Evolutionary conservation across 2,113 vertebrate species (phyloP).

Genomic region (Halcyon senegalensis): DNA sequence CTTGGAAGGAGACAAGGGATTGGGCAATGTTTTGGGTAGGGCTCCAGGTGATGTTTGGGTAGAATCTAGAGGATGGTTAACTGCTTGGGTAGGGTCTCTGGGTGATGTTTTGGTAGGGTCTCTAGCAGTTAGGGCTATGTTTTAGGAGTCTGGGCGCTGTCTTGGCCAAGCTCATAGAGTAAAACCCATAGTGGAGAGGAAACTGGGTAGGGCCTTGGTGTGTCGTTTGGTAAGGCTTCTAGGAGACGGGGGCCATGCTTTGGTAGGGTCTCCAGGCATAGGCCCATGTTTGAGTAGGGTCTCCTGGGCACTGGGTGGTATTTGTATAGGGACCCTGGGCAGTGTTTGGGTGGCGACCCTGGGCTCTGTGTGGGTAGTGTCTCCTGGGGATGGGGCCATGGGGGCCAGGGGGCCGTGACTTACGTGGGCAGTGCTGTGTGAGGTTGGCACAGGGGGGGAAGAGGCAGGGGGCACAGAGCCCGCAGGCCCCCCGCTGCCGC

Average conservation of each 20-base stretch:
- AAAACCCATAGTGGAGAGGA: neutral
- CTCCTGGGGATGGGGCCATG: neutral
- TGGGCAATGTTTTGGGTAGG: neutral
- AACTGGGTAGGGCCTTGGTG: neutral
- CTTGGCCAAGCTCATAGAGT: neutral
- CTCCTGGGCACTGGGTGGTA: neutral
- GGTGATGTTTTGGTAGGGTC: neutral
- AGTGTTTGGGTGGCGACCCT: neutral
- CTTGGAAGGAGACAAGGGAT: neutral
- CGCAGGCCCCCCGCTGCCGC: conserved; percentile 69
- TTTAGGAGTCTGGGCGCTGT: neutral
- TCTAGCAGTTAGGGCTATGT: neutral
- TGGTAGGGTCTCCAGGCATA: neutral
- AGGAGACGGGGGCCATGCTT: neutral
- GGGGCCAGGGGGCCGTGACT: neutral
- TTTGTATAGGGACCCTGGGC: neutral
- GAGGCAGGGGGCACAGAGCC: conserved; percentile 81
- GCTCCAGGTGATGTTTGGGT: neutral
- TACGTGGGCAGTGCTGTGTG: conserved; percentile 73
- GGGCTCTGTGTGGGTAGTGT: neutral
- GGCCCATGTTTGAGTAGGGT: neutral
- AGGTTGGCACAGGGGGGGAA: conserved; percentile 84
- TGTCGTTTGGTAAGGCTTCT: neutral
- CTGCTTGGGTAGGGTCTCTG: neutral
- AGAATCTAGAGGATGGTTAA: neutral